A percentile compares a stretch with the other conserved stretches of the same genome.
Evolutionary conservation across 2,888 invertebrate species (phyloP).

Genomic region (Limnephilus rhombicus): DNA sequence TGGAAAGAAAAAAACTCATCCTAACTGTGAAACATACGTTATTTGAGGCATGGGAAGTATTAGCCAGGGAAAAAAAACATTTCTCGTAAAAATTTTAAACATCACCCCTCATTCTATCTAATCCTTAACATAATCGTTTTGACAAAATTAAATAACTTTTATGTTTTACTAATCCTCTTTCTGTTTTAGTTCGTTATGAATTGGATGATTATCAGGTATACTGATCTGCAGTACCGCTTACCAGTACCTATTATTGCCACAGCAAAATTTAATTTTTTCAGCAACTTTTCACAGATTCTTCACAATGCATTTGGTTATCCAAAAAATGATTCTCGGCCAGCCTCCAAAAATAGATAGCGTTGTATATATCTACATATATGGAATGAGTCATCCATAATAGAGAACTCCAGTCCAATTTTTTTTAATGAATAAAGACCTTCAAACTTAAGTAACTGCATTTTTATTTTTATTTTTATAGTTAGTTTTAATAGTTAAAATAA

Average conservation of each 20-base stretch:
- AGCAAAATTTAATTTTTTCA: not conserved
- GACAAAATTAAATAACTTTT: not conserved
- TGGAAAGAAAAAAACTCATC: not conserved
- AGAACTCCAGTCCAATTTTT: no score
- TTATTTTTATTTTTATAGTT: no score
- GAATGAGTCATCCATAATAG: no score
- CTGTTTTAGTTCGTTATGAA: not conserved
- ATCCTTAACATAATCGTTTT: not conserved
- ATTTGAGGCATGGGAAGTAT: not conserved
- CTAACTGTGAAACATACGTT: not conserved
- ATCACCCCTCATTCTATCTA: not conserved
- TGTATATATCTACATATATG: no score
- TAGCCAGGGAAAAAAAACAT: not conserved
- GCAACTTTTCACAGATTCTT: no score
- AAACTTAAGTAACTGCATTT: no score
- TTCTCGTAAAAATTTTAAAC: not conserved
- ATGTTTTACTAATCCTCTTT: not conserved
- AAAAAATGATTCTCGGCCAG: no score
- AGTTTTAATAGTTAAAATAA: no score
- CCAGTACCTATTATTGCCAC: not conserved
- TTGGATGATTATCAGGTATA: no score
- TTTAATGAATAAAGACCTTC: no score
- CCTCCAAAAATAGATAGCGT: no score
- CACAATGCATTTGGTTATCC: no score
- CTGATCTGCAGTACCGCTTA: not conserved